Evolutionary conservation across 1,140 invertebrate species (phyloP), one percentile per base, ranked within the genome.

Genomic region (Lethrus apterus): DNA sequence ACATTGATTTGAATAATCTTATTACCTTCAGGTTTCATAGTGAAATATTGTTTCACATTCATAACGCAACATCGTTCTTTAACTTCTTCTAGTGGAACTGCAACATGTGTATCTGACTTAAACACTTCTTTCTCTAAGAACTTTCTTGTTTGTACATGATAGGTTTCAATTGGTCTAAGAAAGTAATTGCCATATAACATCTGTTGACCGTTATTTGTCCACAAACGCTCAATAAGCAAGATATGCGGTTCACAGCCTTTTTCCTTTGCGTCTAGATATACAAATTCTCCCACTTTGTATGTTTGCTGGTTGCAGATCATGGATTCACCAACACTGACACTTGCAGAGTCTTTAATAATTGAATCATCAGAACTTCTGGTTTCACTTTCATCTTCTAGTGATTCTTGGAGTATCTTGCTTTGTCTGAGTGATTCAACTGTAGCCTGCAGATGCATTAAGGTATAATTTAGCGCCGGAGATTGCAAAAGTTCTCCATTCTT

Each of bases 101-200:
- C 85, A 52, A 88, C 78, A 58, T 87, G 82, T 48, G 84, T 78
- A 54, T 95, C 91, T 49, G 89, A 96, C 68, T 95, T 92, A 63
- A 99, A 98, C 9, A 98, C 84, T 69, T 98, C 94, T 67, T 95
- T 88, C 58, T 95, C 88, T 0, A 96, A 72, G 68, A 99, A 99
- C 70, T 93, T 95, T 54, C 94, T 77, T 2, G 90, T 93, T 4
- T 92, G 84, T 2, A 95, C 77, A 69, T 98, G 95, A 70, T 88
- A 98, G 0, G 96, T 99, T 70, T 99, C 94, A 59, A 59, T 61
- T 34, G 64, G 78, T 62, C 88, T 69, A 58, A 83, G 86, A 64
- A 86, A 91, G 62, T 85, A 84, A 60, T 87, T 90, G 10, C 89
- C 93, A 60, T 92, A 87, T 31, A 98, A 74, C 78, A 92, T 91